Conservation (phyloP, 2,113 vertebrate species). For the Pseudorasbora parva region DNA sequence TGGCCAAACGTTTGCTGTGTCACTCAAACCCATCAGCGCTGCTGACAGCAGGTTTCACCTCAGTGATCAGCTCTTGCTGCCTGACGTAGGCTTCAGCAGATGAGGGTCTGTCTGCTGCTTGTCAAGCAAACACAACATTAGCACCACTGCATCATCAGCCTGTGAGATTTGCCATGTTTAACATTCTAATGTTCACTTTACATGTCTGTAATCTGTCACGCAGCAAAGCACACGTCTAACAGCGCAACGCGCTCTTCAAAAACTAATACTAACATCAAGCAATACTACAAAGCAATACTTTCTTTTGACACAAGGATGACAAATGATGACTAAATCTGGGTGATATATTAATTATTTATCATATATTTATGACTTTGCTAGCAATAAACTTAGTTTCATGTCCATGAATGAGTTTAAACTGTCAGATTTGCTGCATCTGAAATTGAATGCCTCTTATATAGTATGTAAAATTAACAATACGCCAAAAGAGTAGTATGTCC, state of each 20-base stretch:
- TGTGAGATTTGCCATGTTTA: constrained; percentile 51
- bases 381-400: background rate
- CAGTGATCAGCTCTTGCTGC: constrained; percentile 43
- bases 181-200: constrained; percentile 26
- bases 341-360: background rate
- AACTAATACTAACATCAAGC: constrained; percentile 33
- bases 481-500: too few relatives aligned
- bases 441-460: too few relatives aligned
- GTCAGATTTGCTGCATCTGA: too few relatives aligned
- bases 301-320: background rate
- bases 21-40: constrained; percentile 62
- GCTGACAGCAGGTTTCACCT: constrained; percentile 58
- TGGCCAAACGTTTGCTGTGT: constrained; percentile 59
- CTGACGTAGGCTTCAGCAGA: constrained; percentile 30
- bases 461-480: too few relatives aligned
- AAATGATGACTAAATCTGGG: background rate
- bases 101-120: constrained; percentile 54
- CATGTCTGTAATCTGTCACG: constrained; percentile 58
- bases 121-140: constrained; percentile 61
- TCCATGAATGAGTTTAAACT: background rate
- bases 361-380: background rate
- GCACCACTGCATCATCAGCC: constrained; percentile 60
- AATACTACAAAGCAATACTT: background rate
- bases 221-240: constrained; percentile 4
- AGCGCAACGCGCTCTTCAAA: background rate